These are phyloP conservation scores for Lutraria rhynchaena DNA, from an alignment of 1,140 invertebrate genomes.

Conservation along the genomic window DNA sequence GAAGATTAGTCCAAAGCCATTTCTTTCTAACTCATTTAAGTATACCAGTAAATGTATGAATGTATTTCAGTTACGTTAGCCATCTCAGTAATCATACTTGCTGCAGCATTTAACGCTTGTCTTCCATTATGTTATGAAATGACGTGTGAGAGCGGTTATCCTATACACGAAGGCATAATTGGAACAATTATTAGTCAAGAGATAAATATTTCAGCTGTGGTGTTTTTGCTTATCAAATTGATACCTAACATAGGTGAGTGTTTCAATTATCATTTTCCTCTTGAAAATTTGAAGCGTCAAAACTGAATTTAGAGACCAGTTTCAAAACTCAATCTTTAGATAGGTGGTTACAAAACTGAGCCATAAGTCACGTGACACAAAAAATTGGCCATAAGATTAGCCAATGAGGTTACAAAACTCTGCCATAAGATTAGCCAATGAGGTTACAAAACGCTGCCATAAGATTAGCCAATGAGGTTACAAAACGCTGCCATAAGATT, in stretches of 20 bases:
- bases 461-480: background rate
- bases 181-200: constrained; percentile 42
- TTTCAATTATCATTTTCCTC: background rate
- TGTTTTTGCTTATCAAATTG: constrained; percentile 53
- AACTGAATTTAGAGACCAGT: background rate
- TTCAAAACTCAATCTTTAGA: background rate
- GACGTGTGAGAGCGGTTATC: constrained; percentile 57
- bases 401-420: background rate
- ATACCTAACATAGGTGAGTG: constrained; percentile 59
- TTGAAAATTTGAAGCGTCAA: background rate
- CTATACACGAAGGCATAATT: constrained; percentile 53
- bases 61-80: constrained; percentile 44
- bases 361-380: background rate
- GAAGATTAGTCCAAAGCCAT: too few species aligned
- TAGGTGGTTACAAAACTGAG: background rate
- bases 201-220: constrained; percentile 50
- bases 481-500: background rate
- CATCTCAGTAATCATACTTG: constrained; percentile 5
- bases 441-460: background rate
- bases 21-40: background rate
- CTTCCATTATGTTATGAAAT: constrained; percentile 58
- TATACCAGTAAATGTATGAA: background rate
- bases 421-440: background rate
- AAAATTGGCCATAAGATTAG: background rate
- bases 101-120: constrained; percentile 12